These are phyloP conservation scores for Botia almorhae DNA, from an alignment of 2,797 vertebrate genomes.

Conservation along the genomic window DNA sequence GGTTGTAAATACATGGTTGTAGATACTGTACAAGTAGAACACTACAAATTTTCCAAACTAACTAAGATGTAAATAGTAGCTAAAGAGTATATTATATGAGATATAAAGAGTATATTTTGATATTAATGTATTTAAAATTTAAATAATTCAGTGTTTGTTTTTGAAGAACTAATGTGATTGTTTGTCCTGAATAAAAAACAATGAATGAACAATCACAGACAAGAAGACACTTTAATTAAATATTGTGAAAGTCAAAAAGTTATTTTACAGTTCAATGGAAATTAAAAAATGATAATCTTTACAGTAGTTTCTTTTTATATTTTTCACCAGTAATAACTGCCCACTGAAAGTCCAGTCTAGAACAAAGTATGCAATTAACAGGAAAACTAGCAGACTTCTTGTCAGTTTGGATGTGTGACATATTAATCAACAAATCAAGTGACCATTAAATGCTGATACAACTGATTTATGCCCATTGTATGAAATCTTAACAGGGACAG, in stretches of 20 bases:
- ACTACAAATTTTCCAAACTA: not conserved
- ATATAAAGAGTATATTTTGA: not conserved
- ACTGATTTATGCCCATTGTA: constrained; percentile 63
- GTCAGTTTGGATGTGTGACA: constrained; percentile 22
- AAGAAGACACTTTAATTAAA: constrained; percentile 99
- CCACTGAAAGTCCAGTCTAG: constrained; percentile 88
- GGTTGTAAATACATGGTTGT: not conserved
- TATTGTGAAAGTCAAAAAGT: constrained; percentile 99
- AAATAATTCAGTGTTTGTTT: not conserved
- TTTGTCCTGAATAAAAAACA: not conserved
- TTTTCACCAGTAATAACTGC: constrained; percentile 86
- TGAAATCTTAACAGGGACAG: constrained; percentile 40
- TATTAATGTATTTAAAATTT: too few relatives aligned
- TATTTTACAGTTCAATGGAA: constrained; percentile 97
- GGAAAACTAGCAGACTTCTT: constrained; percentile 21
- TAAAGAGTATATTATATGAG: too few relatives aligned
- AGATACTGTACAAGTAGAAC: not conserved
- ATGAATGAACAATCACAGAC: constrained; percentile 86
- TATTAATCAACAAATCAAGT: constrained; percentile 3
- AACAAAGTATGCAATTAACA: constrained; percentile 60
- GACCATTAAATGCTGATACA: constrained; percentile 12
- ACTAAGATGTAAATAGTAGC: not conserved
- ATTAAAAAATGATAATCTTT: constrained; percentile 93
- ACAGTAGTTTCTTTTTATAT: constrained; percentile 94
- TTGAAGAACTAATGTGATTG: not conserved